Evolutionary conservation across 2,797 vertebrate species (phyloP), one percentile per base, ranked within the genome.

Genomic region (Champsocephalus esox): DNA sequence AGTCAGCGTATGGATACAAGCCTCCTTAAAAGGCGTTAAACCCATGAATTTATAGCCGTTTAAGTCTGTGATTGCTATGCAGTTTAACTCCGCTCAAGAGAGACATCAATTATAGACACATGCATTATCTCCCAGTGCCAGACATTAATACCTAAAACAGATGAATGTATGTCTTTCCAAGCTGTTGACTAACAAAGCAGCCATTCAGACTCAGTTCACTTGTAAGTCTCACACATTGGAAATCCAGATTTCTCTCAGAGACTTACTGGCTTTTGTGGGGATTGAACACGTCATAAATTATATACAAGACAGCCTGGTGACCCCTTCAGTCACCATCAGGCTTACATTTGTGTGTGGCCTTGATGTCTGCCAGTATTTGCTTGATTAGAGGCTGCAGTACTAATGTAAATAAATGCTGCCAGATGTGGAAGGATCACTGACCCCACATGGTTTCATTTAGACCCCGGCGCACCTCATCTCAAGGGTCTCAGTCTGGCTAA

Each of bases 321-420:
- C 66, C 60, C 60, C 38, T 45, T 64, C 46, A 55, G 56, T 50
- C 73, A 14, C 43, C 66, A 46, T 21, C 56, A 52, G 77, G 72
- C 56, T 74, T 49, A 59, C 50, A 50, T 83, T 70, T 76, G 73
- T 66, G 76, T 90, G 86, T 87, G 88, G 88, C 84, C 87, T 74
- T 51, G 34, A 65, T 14, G 50, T 63, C 73, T 51, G 71, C 75
- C 70, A 54, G 81, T 75, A 70, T 77, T 82, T 77, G 78, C 88
- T 74, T 93, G 92, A 93, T 93, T 93, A 91, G 82, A 92, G 82
- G 73, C 73, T 50, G 4, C 74, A 50, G 71, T 1, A 56, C 83
- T 87, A 82, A 89, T 86, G 87, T 75, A 76, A 90, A 89, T 94
- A 93, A 94, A 83, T 38, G 90, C 1, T 88, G 60, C 90, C 93